These are phyloP conservation scores for Mastigias papua DNA, from an alignment of 30 jellyfish, hydroid and myxozoan genomes.

Conservation along the genomic window DNA sequence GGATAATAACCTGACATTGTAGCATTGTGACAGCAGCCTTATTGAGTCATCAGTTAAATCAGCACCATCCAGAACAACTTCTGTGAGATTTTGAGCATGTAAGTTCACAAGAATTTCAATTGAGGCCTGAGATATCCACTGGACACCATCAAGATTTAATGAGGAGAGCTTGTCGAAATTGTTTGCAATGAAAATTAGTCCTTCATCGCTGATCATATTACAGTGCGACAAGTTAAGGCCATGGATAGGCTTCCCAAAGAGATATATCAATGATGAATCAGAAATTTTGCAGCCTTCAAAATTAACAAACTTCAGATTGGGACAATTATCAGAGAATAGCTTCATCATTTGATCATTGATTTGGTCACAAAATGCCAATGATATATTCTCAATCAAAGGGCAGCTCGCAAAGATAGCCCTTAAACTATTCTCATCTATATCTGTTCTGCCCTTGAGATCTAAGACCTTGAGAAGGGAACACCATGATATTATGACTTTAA, in stretches of 20 bases:
- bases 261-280: conserved; percentile 70
- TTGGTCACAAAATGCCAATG: conserved; percentile 87
- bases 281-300: conserved; percentile 82
- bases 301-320: conserved; percentile 41
- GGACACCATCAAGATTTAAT: conserved; percentile 88
- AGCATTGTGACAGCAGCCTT: conserved; percentile 62
- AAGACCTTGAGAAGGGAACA: conserved; percentile 61
- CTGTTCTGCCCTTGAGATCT: conserved; percentile 74
- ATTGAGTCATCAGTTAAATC: conserved; percentile 72
- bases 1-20: conserved; percentile 68
- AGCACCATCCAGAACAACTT: conserved; percentile 88
- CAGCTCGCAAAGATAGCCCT: conserved; percentile 58
- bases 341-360: conserved; percentile 56
- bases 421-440: conserved; percentile 39
- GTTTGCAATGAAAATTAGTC: conserved; percentile 73
- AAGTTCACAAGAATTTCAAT: conserved; percentile 62
- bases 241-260: conserved; percentile 74
- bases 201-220: conserved; percentile 84
- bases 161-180: conserved; percentile 58
- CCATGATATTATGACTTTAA: conserved; percentile 81
- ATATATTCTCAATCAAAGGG: conserved; percentile 62
- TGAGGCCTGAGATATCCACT: conserved; percentile 81
- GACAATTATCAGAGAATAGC: conserved; percentile 33
- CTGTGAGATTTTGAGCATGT: conserved; percentile 50
- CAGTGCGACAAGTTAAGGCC: conserved; percentile 77